phyloP scores from a whole-genome alignment of 2,888 invertebrate species.

The Charanyca ferruginea region DNA sequence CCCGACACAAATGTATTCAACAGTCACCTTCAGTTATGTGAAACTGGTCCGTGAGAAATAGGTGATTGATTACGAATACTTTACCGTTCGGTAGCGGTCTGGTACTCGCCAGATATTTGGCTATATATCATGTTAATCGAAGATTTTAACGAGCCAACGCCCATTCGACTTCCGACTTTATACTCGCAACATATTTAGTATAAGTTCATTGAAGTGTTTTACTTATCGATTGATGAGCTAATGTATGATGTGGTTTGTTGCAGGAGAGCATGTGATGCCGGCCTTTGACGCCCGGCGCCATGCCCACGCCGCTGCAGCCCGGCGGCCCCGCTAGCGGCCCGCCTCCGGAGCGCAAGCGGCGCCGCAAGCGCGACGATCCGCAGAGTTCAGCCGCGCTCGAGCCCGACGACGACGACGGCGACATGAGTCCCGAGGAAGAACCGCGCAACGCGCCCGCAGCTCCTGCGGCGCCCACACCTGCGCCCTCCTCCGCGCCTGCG shows the following conservation, averaged over 20 bases:
- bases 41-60: constrained; percentile 87
- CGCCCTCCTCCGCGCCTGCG: constrained; percentile 90
- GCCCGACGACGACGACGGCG: constrained; percentile 92
- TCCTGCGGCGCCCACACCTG: constrained; percentile 90
- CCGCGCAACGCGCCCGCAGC: constrained; percentile 88
- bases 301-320: constrained; percentile 92
- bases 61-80: constrained; percentile 72
- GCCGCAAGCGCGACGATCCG: constrained; percentile 92
- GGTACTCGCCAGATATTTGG: constrained; percentile 61
- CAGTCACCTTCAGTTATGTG: constrained; percentile 83
- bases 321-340: constrained; percentile 92
- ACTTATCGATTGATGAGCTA: constrained; percentile 19
- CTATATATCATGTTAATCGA: constrained; percentile 39
- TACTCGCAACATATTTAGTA: not conserved
- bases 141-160: constrained; percentile 20
- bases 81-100: constrained; percentile 64
- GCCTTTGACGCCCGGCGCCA: constrained; percentile 91
- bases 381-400: constrained; percentile 91
- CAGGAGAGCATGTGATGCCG: constrained; percentile 92
- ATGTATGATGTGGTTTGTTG: constrained; percentile 73
- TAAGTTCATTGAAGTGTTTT: constrained; percentile 4
- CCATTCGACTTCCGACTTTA: constrained; percentile 9
- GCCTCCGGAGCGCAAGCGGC: constrained; percentile 92
- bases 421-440: constrained; percentile 93
- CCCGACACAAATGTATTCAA: constrained; percentile 83